Percentiles rank a stretch among this genome's conserved stretches.
These are phyloP conservation scores for Mactra quadrangularis DNA, from an alignment of 1,140 invertebrate genomes.

Conservation along the genomic window DNA sequence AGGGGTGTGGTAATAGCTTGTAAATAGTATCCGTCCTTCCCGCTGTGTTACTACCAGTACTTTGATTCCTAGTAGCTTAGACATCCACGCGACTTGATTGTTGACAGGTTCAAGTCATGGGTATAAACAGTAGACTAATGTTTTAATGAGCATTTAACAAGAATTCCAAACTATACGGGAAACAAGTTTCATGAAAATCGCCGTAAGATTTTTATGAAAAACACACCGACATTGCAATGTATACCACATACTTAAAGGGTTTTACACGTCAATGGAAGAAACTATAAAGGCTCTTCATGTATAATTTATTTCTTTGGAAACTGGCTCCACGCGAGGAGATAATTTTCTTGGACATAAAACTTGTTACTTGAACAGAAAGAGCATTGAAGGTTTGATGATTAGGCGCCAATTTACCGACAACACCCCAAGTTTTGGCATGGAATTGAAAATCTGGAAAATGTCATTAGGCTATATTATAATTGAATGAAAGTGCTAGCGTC, in stretches of 20 bases:
- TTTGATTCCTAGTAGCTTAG: too few relatives aligned
- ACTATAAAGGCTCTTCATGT: constrained; percentile 24
- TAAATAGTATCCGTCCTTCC: too few relatives aligned
- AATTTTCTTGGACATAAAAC: constrained; percentile 57
- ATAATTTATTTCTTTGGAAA: constrained; percentile 40
- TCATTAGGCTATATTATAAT: constrained; percentile 47
- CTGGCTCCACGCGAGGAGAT: constrained; percentile 50
- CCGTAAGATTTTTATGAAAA: not conserved
- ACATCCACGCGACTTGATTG: too few relatives aligned
- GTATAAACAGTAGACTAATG: too few relatives aligned
- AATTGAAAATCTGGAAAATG: constrained; percentile 30
- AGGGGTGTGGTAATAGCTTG: too few relatives aligned
- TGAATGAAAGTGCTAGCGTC: constrained; percentile 33
- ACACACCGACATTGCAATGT: constrained; percentile 12
- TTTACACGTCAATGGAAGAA: not conserved
- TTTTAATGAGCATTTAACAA: too few relatives aligned
- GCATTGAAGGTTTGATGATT: constrained; percentile 21
- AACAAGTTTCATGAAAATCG: too few relatives aligned
- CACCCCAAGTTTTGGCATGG: constrained; percentile 20
- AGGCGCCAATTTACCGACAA: constrained; percentile 45
- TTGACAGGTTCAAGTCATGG: too few relatives aligned
- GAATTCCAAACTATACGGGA: too few relatives aligned
- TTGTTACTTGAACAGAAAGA: constrained; percentile 41
- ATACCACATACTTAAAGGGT: not conserved
- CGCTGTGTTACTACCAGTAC: too few relatives aligned